Percentiles rank a stretch among this genome's conserved stretches.
phyloP scores from a whole-genome alignment of 2,797 vertebrate genomes.

The Syngnathus acus region DNA sequence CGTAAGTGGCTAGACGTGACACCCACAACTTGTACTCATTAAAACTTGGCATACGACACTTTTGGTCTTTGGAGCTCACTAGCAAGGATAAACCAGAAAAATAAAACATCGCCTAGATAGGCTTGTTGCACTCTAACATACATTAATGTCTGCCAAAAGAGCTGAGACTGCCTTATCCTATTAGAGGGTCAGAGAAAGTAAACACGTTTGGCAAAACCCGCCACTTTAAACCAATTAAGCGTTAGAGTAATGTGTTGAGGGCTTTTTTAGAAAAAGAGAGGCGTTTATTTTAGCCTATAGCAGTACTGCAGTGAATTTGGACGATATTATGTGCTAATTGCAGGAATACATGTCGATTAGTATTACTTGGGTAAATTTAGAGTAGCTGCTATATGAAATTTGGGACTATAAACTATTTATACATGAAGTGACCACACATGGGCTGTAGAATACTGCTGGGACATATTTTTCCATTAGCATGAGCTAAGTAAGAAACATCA shows the following conservation, averaged over 20 bases:
- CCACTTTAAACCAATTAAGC: constrained; percentile 53
- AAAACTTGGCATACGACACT: background rate
- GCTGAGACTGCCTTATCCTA: constrained; percentile 47
- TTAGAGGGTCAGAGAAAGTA: constrained; percentile 46
- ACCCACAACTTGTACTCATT: background rate
- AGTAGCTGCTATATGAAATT: background rate
- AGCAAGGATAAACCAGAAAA: background rate
- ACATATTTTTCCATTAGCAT: background rate
- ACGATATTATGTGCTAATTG: background rate
- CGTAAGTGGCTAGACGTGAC: background rate
- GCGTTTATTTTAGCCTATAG: background rate
- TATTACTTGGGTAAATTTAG: background rate
- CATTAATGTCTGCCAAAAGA: constrained; percentile 21
- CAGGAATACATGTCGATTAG: background rate
- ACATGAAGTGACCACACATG: background rate
- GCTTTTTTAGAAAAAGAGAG: too few relatives aligned
- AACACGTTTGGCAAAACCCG: constrained; percentile 35
- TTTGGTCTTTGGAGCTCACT: background rate
- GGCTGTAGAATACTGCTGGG: background rate
- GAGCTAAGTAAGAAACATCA: background rate
- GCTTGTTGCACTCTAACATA: constrained; percentile 15
- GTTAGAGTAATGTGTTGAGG: background rate
- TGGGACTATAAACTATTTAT: background rate
- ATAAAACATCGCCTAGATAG: constrained; percentile 13
- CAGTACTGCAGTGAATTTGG: background rate